These are phyloP conservation scores for Amiota mariae DNA, from an alignment of 2,888 invertebrate genomes.

Conservation along the genomic window DNA sequence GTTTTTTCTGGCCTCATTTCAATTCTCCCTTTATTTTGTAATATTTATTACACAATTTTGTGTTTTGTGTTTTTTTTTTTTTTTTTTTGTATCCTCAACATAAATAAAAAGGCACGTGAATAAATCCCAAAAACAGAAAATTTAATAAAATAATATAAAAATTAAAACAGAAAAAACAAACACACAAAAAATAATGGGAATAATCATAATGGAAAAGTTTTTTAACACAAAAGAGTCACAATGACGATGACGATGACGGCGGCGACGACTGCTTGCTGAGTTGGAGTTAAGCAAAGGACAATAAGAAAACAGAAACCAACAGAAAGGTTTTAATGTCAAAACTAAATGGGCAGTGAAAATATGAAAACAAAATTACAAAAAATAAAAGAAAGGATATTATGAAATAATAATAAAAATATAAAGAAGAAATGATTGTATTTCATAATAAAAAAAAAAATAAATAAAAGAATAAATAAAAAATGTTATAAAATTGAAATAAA, in stretches of 20 bases:
- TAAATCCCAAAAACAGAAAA: background rate
- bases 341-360: conserved; percentile 1
- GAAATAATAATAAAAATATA: too few species aligned
- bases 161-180: background rate
- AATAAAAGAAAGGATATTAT: too few species aligned
- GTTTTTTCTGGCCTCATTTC: background rate
- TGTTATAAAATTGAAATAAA: conserved; percentile 9
- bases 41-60: background rate
- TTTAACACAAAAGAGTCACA: background rate
- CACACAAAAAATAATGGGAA: background rate
- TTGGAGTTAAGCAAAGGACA: too few species aligned
- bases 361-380: too few species aligned
- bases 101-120: background rate
- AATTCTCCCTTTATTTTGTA: background rate
- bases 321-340: conserved; percentile 6
- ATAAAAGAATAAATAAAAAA: background rate
- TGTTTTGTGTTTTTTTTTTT: too few species aligned
- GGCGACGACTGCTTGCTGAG: too few species aligned
- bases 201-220: conserved; percentile 3
- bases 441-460: too few species aligned
- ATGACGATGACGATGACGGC: background rate
- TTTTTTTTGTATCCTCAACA: too few species aligned
- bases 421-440: too few species aligned
- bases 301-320: background rate
- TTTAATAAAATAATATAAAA: background rate